These are phyloP conservation scores for Hippocampus guttulatus DNA, from an alignment of 2,113 vertebrate species.

Conservation along the genomic window DNA sequence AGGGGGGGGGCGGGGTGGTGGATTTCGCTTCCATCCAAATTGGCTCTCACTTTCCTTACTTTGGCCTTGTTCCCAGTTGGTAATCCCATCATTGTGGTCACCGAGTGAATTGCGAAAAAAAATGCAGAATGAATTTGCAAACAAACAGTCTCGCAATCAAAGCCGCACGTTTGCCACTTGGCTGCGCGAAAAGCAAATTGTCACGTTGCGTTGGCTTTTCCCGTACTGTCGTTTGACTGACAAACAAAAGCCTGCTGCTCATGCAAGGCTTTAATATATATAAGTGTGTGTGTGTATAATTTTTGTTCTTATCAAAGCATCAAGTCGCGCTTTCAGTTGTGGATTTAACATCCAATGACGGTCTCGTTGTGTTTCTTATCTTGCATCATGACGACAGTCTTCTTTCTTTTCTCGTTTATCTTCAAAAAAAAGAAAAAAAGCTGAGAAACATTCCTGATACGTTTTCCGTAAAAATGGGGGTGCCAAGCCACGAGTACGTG, in stretches of 20 bases:
- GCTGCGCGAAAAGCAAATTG: not conserved
- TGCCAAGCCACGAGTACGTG: too few species aligned
- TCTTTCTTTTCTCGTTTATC: not conserved
- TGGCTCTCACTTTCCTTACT: conserved; percentile 12
- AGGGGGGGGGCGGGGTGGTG: conserved; percentile 14
- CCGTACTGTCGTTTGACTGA: not conserved
- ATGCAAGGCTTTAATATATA: too few species aligned
- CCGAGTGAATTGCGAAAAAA: conserved; percentile 7
- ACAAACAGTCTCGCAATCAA: not conserved
- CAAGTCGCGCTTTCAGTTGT: conserved; percentile 3
- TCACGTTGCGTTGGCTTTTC: not conserved
- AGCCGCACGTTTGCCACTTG: not conserved
- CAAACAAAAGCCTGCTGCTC: not conserved
- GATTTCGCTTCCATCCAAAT: conserved; percentile 39
- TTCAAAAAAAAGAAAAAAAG: too few species aligned
- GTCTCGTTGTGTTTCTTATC: not conserved
- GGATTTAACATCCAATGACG: not conserved
- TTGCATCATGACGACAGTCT: too few species aligned
- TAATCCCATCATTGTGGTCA: conserved; percentile 12
- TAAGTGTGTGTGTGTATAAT: too few species aligned
- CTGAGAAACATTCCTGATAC: too few species aligned
- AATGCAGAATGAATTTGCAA: not conserved
- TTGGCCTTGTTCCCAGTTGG: conserved; percentile 9
- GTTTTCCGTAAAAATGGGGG: too few species aligned
- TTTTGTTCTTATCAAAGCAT: not conserved